phyloP scores from a whole-genome alignment of 1,140 invertebrate species.

The Melitaea cinxia region DNA sequence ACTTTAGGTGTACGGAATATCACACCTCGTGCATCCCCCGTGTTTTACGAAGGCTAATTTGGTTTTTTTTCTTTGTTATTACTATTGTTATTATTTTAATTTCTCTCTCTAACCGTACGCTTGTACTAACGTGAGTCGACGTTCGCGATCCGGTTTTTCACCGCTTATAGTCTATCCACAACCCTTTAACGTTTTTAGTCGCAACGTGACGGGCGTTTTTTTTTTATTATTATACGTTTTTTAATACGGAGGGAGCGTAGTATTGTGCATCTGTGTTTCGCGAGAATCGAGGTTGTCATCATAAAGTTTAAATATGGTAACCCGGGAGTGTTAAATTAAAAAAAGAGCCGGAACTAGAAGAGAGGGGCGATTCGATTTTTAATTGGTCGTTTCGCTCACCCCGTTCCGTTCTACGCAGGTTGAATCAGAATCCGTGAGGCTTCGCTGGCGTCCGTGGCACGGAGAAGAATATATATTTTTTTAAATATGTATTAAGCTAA shows the following conservation, averaged over 20 bases:
- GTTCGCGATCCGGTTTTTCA: slow-evolving; percentile 48
- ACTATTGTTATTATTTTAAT: too few species aligned
- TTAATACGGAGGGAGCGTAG: slow-evolving; percentile 72
- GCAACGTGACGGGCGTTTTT: slow-evolving; percentile 65
- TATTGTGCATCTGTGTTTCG: slow-evolving; percentile 76
- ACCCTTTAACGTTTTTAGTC: slow-evolving; percentile 69
- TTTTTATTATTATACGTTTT: slow-evolving; percentile 39
- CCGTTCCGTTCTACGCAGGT: slow-evolving; percentile 76
- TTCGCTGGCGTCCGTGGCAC: slow-evolving; percentile 32
- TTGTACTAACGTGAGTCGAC: slow-evolving; percentile 72
- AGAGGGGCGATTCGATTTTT: slow-evolving; percentile 67
- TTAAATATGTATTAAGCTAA: slow-evolving; percentile 42
- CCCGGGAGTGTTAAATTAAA: slow-evolving; percentile 33
- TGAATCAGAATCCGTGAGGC: slow-evolving; percentile 76
- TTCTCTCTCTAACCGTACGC: slow-evolving; percentile 68
- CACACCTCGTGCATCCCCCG: slow-evolving; percentile 74
- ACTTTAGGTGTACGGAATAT: slow-evolving; percentile 56
- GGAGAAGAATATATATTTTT: slow-evolving; percentile 38
- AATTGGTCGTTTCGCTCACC: slow-evolving; percentile 66
- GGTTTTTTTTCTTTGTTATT: slow-evolving; percentile 31
- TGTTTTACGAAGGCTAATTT: slow-evolving; percentile 52
- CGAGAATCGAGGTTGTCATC: slow-evolving; percentile 42
- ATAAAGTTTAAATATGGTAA: slow-evolving; percentile 37
- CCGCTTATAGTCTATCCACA: slow-evolving; percentile 76
- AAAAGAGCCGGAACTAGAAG: slow-evolving; percentile 66